These are phyloP conservation scores for Syncerus caffer DNA, from an alignment of 2,797 vertebrate genomes.

Conservation along the genomic window DNA sequence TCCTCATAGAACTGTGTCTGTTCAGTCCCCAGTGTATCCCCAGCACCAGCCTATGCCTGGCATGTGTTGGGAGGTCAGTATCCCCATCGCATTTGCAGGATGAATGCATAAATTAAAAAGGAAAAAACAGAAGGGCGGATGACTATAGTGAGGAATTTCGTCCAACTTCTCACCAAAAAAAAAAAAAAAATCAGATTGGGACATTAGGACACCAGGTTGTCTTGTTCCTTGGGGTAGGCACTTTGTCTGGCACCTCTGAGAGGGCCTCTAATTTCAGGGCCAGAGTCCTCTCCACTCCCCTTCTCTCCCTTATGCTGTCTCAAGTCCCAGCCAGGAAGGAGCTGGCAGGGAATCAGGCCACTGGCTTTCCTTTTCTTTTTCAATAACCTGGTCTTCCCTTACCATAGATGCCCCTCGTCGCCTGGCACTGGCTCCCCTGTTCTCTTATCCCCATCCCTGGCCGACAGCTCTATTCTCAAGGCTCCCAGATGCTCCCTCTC, in stretches of 20 bases:
- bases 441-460: neutral
- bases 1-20: neutral
- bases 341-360: conserved; percentile 48
- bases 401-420: too few species aligned
- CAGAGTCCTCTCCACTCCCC: neutral
- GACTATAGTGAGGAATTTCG: neutral
- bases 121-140: neutral
- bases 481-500: neutral
- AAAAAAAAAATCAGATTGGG: neutral
- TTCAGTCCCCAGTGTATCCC: neutral
- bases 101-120: neutral
- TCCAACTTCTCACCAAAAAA: neutral
- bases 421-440: neutral
- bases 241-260: conserved; percentile 65
- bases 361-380: neutral
- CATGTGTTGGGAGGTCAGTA: neutral
- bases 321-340: conserved; percentile 62
- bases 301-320: conserved; percentile 54
- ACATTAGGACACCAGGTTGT: conserved; percentile 24
- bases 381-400: neutral
- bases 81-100: neutral
- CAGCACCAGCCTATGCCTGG: neutral
- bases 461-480: neutral
- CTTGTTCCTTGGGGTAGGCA: neutral
- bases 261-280: conserved; percentile 20